A percentile compares a stretch with the other conserved stretches of the same genome.
Conservation (phyloP, 1,140 invertebrate species). For the Penaeus japonicus region DNA sequence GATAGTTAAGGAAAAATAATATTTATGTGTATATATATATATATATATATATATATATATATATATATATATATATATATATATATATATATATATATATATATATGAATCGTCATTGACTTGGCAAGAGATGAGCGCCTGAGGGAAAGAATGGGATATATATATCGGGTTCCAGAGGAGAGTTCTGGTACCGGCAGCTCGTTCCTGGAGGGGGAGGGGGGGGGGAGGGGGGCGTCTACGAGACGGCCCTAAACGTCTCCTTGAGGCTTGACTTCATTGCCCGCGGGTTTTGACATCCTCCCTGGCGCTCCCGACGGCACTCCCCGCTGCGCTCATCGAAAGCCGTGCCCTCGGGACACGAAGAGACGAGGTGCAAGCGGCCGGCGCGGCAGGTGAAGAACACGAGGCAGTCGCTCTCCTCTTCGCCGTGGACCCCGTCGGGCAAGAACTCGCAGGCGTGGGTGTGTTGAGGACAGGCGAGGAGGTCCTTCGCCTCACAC, state of each 20-base stretch:
- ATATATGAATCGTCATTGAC: background rate
- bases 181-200: background rate
- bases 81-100: background rate
- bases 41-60: background rate
- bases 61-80: background rate
- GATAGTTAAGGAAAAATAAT: no score
- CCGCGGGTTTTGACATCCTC: no score
- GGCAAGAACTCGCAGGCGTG: background rate
- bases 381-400: background rate
- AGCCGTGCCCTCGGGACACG: constrained; percentile 10
- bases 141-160: background rate
- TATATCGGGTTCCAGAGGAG: no score
- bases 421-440: background rate
- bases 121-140: constrained; percentile 14
- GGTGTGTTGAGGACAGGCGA: background rate
- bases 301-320: background rate
- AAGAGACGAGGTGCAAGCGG: background rate
- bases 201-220: background rate
- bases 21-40: background rate
- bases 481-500: background rate
- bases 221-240: background rate
- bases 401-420: background rate
- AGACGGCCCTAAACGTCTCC: background rate
- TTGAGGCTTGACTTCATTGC: no score
- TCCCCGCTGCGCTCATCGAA: background rate